Base-by-base conservation (phyloP, 2,797 vertebrate species). In the Acrossocheilus wenchowensis region DNA sequence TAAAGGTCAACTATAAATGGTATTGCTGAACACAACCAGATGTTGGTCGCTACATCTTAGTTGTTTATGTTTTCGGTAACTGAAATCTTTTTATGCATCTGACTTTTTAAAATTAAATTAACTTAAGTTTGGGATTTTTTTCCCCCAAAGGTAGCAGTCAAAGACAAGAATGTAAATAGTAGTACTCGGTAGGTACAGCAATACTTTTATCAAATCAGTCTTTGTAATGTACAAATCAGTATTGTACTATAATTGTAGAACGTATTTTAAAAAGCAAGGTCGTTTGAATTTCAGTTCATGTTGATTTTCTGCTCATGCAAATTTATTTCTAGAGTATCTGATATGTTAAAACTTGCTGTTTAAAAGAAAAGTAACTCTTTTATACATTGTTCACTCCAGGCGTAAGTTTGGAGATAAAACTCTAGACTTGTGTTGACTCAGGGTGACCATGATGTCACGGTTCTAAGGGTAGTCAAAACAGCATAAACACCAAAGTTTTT, bases 401-500 rank as follows among this genome's bases (percentile, higher is more conserved):
- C 3, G 6, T 23, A 19, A 52, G 48, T 72, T 60, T 60, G 26
- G 41, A 72, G 17, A 71, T 45, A 8, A 45, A 62, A 12, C 64
- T 72, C 41, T 57, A 83, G 64, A 19, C 77, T 57, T 80, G 66
- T 66, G 17, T 78, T 87, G 79, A 90, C 87, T 85, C 88, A 85
- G 64, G 85, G 36, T 83, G 77, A 57, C 83, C 71, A 74, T 90
- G 79, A 78, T 81, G 85, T 87, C 81, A 82, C n/a, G 69, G 52
- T 82, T 84, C n/a, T 74, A 62, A 52, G 39, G 83, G 69, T n/a
- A 79, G 71, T 85, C 86, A 87, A 69, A 88, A 66, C 81, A 45
- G 34, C 83, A 80, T 52, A 50, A 68, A 50, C 23, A 48, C 52
- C 43, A 75, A 41, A 60, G 23, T 75, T 84, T 80, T 86, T 79